phyloP scores from a whole-genome alignment of 2,888 invertebrate genomes.

The Eucera pruinosa region DNA sequence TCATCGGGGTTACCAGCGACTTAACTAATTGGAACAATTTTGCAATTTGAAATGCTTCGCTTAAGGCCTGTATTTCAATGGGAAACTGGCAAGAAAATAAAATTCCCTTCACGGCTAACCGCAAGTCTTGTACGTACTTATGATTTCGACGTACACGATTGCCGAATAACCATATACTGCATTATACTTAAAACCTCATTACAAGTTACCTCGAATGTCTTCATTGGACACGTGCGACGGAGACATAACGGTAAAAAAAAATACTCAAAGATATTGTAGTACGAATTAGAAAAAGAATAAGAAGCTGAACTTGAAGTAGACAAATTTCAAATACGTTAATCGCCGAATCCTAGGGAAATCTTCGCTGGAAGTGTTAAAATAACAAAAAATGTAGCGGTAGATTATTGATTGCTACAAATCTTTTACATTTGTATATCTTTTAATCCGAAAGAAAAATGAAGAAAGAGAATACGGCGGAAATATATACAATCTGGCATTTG shows the following conservation, averaged over 20 bases:
- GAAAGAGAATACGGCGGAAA: too few species aligned
- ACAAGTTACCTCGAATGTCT: slow-evolving; percentile 3
- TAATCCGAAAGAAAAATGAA: background rate
- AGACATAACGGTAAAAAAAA: background rate
- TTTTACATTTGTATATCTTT: background rate
- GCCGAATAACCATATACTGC: slow-evolving; percentile 28
- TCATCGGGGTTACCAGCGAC: slow-evolving; percentile 5
- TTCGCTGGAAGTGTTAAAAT: background rate
- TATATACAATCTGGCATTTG: slow-evolving; percentile 15
- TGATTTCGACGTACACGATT: slow-evolving; percentile 21
- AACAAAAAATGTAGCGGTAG: background rate
- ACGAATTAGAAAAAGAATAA: too few species aligned
- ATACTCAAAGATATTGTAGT: background rate
- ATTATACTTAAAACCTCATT: slow-evolving; percentile 53
- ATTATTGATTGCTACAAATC: background rate
- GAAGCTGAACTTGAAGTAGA: background rate
- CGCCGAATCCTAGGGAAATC: background rate
- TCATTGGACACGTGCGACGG: too few species aligned
- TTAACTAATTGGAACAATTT: slow-evolving; percentile 58
- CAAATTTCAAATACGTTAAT: background rate
- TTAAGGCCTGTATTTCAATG: background rate
- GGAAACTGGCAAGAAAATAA: slow-evolving; percentile 22
- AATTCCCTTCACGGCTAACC: background rate
- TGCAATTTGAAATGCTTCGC: slow-evolving; percentile 54
- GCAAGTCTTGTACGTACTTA: slow-evolving; percentile 7